These are phyloP conservation scores for Saxicola maurus DNA, from an alignment of 2,797 vertebrate genomes.

Conservation along the genomic window DNA sequence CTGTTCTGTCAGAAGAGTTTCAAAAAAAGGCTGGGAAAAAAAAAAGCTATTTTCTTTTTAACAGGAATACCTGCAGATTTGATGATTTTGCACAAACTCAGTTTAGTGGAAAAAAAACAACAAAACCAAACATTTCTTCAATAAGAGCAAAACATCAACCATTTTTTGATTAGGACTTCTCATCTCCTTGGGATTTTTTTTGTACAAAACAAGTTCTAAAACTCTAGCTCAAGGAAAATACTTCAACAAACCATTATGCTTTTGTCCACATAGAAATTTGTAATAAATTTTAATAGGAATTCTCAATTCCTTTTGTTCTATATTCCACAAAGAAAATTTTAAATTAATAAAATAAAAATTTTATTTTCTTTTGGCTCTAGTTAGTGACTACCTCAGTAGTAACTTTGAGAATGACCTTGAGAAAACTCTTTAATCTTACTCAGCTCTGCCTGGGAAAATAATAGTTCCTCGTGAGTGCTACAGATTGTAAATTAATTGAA, in stretches of 20 bases:
- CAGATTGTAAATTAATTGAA: slow-evolving; percentile 37
- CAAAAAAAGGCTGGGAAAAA: background rate
- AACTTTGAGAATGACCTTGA: background rate
- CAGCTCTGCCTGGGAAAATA: slow-evolving; percentile 13
- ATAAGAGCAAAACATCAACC: background rate
- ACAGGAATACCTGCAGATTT: background rate
- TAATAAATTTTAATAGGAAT: background rate
- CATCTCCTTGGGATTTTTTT: background rate
- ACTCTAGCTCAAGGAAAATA: background rate
- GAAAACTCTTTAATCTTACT: slow-evolving; percentile 28
- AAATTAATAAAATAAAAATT: background rate
- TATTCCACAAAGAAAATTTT: background rate
- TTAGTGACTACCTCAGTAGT: background rate
- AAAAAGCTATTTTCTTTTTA: background rate
- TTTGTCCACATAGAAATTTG: background rate
- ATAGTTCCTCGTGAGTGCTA: background rate
- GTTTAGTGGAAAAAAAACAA: background rate
- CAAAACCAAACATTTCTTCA: background rate
- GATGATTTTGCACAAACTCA: background rate
- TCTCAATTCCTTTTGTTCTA: background rate
- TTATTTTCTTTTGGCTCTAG: background rate
- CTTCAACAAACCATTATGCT: background rate
- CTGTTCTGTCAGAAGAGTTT: background rate
- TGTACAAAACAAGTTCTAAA: background rate
- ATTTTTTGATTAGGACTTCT: background rate